Base-by-base conservation (phyloP, 37 sponge, comb jelly and placozoan species). In the Oopsacas minuta region DNA sequence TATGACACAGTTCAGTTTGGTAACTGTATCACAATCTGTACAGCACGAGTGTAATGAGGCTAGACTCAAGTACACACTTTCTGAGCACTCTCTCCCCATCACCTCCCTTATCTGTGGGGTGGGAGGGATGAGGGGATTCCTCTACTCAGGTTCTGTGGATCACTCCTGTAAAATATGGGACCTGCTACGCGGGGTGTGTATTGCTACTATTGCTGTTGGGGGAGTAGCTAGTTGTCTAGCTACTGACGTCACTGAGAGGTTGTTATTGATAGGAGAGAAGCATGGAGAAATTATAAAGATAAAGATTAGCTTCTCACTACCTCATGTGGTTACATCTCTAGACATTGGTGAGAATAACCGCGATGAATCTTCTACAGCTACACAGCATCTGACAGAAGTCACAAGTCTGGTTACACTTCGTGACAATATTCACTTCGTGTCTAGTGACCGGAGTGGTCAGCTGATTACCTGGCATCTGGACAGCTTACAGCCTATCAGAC, bases 41-140 rank as follows among this genome's bases (percentile, higher is more conserved):
- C 75, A 61, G 75, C 75, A 61, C 75, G 17, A 61, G 30, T 61
- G 75, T 5, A 61, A 34, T 34, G 75, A 61, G 75, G 75, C 75
- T 25, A 61, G 75, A n/a, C 28, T 61, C 28, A 61, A 12, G 22
- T 12, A 3, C 32, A 61, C 75, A 3, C 75, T 61, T 32, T 25
- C 75, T 3, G 75, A 61, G 75, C 75, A 61, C 75, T 25, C 75
- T 20, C 22, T 61, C 5, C 75, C 75, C 32, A n/a, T 61, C 3
- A 61, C 75, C 75, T 61, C 75, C 1, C 75, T 61, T 3, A 5
- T 61, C 22, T 3, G 7, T 34, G 75, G 75, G 30, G 32, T 61
- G 75, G 51, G 51, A 17, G 51, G 51, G 17, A 17, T 46, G 17
- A 12, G 51, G 51, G 75, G 75, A n/a, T 34, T 61, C 17, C 75